Evolutionary conservation across 2,888 invertebrate species (phyloP), one percentile per base, ranked within the genome.

Genomic region (Aricia artaxerxes): DNA sequence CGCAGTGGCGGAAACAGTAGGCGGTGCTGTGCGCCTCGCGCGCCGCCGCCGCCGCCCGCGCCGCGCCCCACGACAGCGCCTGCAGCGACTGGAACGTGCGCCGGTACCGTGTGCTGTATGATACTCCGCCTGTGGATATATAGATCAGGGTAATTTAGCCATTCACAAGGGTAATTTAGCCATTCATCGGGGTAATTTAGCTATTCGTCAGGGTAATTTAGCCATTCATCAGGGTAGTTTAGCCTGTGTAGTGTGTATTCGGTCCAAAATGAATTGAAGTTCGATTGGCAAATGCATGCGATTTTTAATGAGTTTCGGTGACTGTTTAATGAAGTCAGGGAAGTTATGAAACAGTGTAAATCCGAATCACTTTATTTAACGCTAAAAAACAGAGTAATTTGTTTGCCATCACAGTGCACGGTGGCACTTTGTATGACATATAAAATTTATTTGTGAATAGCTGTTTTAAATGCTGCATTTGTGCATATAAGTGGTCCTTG

Each of bases 41-140:
- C 16, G 98, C 95, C 44, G 95, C 95, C 5, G 98, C 91, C 79
- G 96, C 96, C 1, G 75, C 82, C 0, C 86, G 81, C 86, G 97
- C 96, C 72, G 94, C 92, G 96, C 94, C 85, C 88, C 88, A 90
- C 82, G 96, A 95, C 80, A 97, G 81, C 24, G 89, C 98, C 83
- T 98, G 94, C 0, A 97, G 97, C 84, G 98, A 98, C 91, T 99
- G 99, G 86, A 97, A 98, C 31, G 99, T 99, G 85, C 99, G 95
- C 1, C 98, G 88, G 88, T 98, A 98, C 72, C 97, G 95, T 0
- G 99, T 98, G 83, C 98, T 97, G 87, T 96, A 97, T 5, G 97
- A 95, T 57, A 97, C 93, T 82, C 97, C 97, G 4, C 96, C 95
- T 86, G 82, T 1, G 53, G 0, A 75, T 6, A 13, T 13, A 38